A percentile compares a stretch with the other conserved stretches of the same genome.
phyloP scores from a whole-genome alignment of 1,140 invertebrate species.

The Drosophila pseudoobscura region DNA sequence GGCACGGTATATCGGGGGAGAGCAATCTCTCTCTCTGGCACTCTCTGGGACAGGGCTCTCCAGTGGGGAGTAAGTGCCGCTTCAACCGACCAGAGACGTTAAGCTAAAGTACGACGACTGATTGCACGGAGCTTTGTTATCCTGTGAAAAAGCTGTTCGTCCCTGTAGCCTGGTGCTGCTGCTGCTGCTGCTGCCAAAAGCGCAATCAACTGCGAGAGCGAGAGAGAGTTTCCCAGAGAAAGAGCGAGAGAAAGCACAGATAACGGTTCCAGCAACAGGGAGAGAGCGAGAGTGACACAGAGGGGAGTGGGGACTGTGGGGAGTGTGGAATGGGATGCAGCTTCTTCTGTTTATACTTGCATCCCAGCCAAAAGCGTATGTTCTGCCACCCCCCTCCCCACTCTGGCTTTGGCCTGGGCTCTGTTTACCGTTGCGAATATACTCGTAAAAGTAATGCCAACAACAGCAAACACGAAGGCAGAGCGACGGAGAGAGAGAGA shows the following conservation, averaged over 20 bases:
- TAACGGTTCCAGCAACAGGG: constrained; percentile 3
- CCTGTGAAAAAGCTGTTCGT: constrained; percentile 68
- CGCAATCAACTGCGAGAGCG: constrained; percentile 50
- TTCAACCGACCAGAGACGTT: constrained; percentile 63
- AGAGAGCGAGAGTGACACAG: background rate
- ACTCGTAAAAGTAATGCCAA: background rate
- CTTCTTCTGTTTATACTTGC: constrained; percentile 39
- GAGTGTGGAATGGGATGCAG: background rate
- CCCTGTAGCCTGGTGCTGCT: constrained; percentile 2
- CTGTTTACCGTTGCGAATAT: constrained; percentile 52
- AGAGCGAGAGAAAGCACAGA: constrained; percentile 14
- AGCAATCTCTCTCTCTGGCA: constrained; percentile 17
- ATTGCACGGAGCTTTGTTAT: constrained; percentile 76
- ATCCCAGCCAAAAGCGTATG: constrained; percentile 51
- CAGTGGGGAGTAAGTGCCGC: constrained; percentile 29
- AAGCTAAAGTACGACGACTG: constrained; percentile 76
- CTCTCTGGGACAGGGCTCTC: constrained; percentile 8
- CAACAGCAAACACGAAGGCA: constrained; percentile 25
- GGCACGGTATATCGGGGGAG: no score
- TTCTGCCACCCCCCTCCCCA: constrained; percentile 67
- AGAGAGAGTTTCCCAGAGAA: background rate
- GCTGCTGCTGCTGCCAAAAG: constrained; percentile 49
- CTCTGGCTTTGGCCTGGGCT: constrained; percentile 5
- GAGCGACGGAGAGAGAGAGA: constrained; percentile 19
- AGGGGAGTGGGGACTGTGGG: background rate